Conservation (phyloP, 2,797 vertebrate genomes). For the Pelochelys cantorii region DNA sequence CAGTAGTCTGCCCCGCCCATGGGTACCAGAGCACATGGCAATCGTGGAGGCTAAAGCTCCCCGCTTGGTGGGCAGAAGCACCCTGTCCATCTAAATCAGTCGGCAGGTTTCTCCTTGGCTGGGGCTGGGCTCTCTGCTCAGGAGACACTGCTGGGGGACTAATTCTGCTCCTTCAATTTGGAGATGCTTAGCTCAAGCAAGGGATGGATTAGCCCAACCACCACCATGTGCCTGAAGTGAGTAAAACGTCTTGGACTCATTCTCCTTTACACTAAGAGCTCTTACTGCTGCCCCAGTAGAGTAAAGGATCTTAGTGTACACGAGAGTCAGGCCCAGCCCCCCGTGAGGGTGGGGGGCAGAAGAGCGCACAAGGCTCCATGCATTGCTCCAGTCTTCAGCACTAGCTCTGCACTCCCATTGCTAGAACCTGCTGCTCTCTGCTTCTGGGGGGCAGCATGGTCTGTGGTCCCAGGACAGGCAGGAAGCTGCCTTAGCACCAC, state of each 20-base stretch:
- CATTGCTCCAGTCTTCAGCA: too few relatives aligned
- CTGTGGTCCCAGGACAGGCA: neutral
- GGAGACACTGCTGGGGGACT: neutral
- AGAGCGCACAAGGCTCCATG: neutral
- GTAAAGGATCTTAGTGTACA: neutral
- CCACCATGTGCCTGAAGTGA: neutral
- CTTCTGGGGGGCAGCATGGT: neutral
- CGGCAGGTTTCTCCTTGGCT: neutral
- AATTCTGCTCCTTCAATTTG: neutral
- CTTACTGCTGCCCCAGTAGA: neutral
- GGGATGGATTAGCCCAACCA: neutral
- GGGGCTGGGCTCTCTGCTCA: neutral
- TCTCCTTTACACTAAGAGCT: rapidly evolving
- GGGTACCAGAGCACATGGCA: neutral
- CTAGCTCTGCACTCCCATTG: too few relatives aligned
- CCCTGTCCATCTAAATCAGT: neutral
- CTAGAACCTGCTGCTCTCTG: too few relatives aligned
- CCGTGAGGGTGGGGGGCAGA: neutral
- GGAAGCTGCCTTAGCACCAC: too few relatives aligned
- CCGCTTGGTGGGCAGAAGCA: neutral
- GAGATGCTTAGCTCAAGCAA: neutral
- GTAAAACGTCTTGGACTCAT: neutral
- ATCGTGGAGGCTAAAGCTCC: neutral
- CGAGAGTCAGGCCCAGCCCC: neutral
- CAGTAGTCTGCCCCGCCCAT: neutral